phyloP scores from a whole-genome alignment of 2,797 vertebrate genomes.

The Synaphobranchus kaupii region DNA sequence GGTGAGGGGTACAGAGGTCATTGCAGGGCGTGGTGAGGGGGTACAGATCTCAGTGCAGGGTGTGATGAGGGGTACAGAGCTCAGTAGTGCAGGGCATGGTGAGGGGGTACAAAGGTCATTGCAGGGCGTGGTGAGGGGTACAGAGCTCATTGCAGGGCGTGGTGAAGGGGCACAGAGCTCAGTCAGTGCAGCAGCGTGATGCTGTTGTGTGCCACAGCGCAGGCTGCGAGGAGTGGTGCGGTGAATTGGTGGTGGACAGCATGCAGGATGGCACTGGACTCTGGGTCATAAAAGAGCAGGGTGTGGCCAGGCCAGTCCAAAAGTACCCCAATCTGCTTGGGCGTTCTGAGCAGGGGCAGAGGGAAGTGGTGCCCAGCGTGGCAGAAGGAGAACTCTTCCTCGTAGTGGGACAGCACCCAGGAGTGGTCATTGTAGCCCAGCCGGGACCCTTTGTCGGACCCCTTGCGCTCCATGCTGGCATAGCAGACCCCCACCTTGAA shows the following conservation, averaged over 20 bases:
- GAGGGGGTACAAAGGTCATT: background rate
- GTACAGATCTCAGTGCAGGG: too few species aligned
- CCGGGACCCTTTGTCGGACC: constrained; percentile 75
- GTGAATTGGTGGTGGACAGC: constrained; percentile 67
- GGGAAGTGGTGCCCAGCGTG: constrained; percentile 69
- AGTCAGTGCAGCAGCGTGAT: constrained; percentile 74
- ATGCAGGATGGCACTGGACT: constrained; percentile 75
- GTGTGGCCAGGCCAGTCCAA: constrained; percentile 82
- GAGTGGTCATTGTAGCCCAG: constrained; percentile 84
- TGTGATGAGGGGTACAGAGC: too few species aligned
- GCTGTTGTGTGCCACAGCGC: constrained; percentile 83
- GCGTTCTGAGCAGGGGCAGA: constrained; percentile 73
- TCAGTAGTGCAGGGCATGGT: too few species aligned
- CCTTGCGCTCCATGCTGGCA: constrained; percentile 82
- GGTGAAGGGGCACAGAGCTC: constrained; percentile 28
- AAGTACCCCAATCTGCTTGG: constrained; percentile 77
- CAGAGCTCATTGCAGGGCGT: background rate
- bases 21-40: too few species aligned
- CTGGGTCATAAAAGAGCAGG: constrained; percentile 83
- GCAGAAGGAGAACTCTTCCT: constrained; percentile 84
- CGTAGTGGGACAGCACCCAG: constrained; percentile 89
- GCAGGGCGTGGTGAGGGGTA: too few species aligned
- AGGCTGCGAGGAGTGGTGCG: constrained; percentile 78
- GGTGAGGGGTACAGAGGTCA: too few species aligned
- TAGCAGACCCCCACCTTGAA: constrained; percentile 94